Conservation (phyloP, 1,140 invertebrate genomes). For the Drosophila persimilis region DNA sequence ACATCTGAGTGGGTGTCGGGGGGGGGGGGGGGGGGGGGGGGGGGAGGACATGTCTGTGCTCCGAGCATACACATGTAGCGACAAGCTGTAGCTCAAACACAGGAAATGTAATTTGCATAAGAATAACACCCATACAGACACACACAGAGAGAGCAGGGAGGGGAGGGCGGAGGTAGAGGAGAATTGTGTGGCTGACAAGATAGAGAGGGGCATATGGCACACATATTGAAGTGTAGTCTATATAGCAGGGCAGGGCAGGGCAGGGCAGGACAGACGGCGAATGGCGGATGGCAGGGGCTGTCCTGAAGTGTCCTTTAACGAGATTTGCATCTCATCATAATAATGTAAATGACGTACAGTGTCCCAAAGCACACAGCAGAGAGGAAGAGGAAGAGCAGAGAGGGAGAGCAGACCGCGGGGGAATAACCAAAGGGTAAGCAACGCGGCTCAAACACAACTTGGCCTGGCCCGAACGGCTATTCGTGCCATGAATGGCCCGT, state of each 20-base stretch:
- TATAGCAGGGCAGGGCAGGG: slow-evolving; percentile 50
- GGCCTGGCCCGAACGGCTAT: slow-evolving; percentile 43
- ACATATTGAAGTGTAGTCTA: slow-evolving; percentile 75
- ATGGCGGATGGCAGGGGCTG: slow-evolving; percentile 26
- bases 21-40: background rate
- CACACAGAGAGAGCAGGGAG: background rate
- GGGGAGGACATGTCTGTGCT: slow-evolving; percentile 4
- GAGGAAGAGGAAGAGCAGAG: background rate
- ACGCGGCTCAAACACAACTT: slow-evolving; percentile 32
- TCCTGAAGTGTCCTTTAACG: slow-evolving; percentile 77
- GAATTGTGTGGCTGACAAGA: slow-evolving; percentile 47
- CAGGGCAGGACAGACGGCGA: slow-evolving; percentile 9
- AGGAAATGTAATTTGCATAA: slow-evolving; percentile 80
- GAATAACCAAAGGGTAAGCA: slow-evolving; percentile 28
- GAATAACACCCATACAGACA: slow-evolving; percentile 67
- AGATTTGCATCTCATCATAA: slow-evolving; percentile 81
- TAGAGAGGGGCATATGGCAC: slow-evolving; percentile 70
- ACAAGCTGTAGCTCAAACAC: slow-evolving; percentile 79
- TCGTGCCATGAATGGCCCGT: slow-evolving; percentile 31
- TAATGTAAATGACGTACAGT: slow-evolving; percentile 76
- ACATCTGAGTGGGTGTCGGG: background rate
- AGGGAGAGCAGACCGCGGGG: background rate
- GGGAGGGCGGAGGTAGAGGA: background rate
- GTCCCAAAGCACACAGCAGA: slow-evolving; percentile 28
- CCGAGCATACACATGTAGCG: slow-evolving; percentile 64